phyloP scores from a whole-genome alignment of 2,113 vertebrate species.

The Epinephelus cyanopodus region DNA sequence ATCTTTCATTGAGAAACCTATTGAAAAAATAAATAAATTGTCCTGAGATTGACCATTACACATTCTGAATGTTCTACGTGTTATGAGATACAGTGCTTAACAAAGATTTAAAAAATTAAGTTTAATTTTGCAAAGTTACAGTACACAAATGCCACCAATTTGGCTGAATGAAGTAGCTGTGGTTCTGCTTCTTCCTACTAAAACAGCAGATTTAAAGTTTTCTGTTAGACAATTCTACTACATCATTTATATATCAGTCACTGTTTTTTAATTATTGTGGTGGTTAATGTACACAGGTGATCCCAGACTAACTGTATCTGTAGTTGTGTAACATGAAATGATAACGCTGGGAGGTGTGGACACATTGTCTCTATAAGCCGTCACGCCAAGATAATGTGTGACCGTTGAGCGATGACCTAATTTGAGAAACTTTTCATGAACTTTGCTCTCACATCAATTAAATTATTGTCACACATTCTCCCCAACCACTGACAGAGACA shows the following conservation, averaged over 20 bases:
- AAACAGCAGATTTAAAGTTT: neutral
- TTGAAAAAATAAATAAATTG: too few species aligned
- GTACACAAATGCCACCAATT: too few species aligned
- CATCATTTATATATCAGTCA: neutral
- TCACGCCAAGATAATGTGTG: neutral
- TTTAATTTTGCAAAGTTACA: too few species aligned
- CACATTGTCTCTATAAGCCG: neutral
- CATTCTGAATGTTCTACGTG: too few species aligned
- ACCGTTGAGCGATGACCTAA: slow-evolving; percentile 23
- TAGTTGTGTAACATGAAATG: neutral
- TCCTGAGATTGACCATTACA: too few species aligned
- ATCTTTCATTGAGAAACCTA: too few species aligned
- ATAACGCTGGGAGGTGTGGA: neutral
- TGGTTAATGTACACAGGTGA: neutral
- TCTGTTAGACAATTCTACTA: neutral
- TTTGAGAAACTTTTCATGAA: neutral
- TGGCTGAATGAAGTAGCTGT: neutral
- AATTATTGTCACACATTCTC: neutral
- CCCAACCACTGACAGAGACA: neutral
- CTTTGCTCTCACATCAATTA: neutral
- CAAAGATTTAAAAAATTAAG: too few species aligned
- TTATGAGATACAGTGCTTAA: too few species aligned
- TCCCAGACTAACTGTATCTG: neutral
- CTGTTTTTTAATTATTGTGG: neutral
- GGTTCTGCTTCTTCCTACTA: neutral